Evolutionary conservation across 2,888 invertebrate species (phyloP).

Genomic region (Diaperis boleti): DNA sequence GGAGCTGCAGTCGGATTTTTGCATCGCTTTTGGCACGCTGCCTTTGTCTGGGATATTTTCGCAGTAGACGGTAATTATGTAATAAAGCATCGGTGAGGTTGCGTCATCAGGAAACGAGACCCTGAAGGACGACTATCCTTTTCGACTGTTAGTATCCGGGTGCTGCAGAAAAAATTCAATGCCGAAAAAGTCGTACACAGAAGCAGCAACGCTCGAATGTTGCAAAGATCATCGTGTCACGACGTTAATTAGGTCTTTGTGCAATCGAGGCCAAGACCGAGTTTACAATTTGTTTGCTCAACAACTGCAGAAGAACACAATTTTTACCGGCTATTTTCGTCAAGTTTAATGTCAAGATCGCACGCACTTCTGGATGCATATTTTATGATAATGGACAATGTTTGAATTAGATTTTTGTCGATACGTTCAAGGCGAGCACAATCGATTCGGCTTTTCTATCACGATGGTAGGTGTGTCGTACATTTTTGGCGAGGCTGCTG

Average conservation of each 20-base stretch:
- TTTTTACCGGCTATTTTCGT: conserved; percentile 15
- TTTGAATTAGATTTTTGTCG: conserved; percentile 21
- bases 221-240: conserved; percentile 25
- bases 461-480: conserved; percentile 10
- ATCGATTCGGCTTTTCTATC: conserved; percentile 12
- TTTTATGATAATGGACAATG: conserved; percentile 2
- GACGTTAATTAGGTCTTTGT: conserved; percentile 16
- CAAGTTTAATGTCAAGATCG: conserved; percentile 41
- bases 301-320: neutral
- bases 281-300: conserved; percentile 17
- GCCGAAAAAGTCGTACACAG: conserved; percentile 7
- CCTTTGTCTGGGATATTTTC: conserved; percentile 3
- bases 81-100: conserved; percentile 15
- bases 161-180: conserved; percentile 16
- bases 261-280: conserved; percentile 32
- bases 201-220: conserved; percentile 1
- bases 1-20: neutral
- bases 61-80: conserved; percentile 25
- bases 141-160: conserved; percentile 30
- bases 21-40: conserved; percentile 1
- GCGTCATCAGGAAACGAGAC: conserved; percentile 34
- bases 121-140: conserved; percentile 27
- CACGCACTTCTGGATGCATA: neutral
- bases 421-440: conserved; percentile 17
- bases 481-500: too few species aligned